These are phyloP conservation scores for Pecten maximus DNA, from an alignment of 2,888 invertebrate genomes.

Conservation along the genomic window DNA sequence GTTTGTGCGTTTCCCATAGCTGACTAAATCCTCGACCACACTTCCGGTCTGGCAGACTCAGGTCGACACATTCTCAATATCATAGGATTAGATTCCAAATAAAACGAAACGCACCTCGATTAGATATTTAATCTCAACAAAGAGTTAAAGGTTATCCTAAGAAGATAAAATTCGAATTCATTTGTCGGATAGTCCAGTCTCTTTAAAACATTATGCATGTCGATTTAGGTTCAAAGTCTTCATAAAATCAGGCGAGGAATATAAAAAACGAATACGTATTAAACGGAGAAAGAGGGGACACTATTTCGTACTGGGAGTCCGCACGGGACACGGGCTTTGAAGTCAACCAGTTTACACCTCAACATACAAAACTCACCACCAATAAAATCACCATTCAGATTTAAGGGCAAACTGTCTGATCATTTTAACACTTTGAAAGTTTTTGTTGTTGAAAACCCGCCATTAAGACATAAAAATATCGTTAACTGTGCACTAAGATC, in stretches of 20 bases:
- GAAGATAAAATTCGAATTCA: constrained; percentile 29
- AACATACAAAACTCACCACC: neutral
- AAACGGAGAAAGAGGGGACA: neutral
- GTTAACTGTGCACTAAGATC: constrained; percentile 9
- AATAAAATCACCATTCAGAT: constrained; percentile 24
- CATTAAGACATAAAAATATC: constrained; percentile 30
- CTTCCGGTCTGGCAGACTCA: neutral
- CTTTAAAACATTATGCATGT: constrained; percentile 2
- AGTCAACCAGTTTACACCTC: neutral
- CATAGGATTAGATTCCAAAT: constrained; percentile 13
- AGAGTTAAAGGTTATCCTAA: constrained; percentile 20
- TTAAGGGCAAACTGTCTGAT: constrained; percentile 23
- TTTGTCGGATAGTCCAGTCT: neutral
- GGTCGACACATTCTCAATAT: neutral
- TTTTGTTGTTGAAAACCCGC: constrained; percentile 25
- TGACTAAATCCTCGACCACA: neutral
- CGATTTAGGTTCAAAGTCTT: constrained; percentile 37
- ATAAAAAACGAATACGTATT: constrained; percentile 39
- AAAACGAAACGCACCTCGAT: neutral
- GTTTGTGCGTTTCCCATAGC: neutral
- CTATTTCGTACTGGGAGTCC: constrained; percentile 1
- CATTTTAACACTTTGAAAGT: constrained; percentile 27
- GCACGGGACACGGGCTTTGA: constrained; percentile 1
- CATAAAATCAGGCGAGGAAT: constrained; percentile 37
- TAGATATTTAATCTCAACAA: neutral